Evolutionary conservation across 2,797 vertebrate genomes (phyloP), one percentile per base, ranked within the genome.

Genomic region (Spondyliosoma cantharus): DNA sequence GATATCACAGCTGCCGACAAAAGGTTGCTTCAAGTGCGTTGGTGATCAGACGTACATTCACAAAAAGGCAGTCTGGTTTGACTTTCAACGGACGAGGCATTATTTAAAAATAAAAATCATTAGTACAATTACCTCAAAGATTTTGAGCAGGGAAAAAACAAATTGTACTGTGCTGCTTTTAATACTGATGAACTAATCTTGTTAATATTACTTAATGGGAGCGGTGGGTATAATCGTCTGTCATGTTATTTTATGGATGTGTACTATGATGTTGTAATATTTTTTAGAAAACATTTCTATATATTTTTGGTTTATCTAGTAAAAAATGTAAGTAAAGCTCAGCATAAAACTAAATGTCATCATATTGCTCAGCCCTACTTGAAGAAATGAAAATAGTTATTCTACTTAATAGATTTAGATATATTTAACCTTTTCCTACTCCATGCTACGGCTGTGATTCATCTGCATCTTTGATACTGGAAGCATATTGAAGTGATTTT

Each of bases 1-100:
- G 68, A 76, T 59, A 84, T 67, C 43, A 79, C 49, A 87, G 61
- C 42, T 48, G 75, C 48, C 29, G 45, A 68, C 32, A 3, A 68
- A 78, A 49, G 67, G 81, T 50, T 72, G 71, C 71, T 83, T 80
- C 59, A 62, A 81, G 50, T 50, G 57, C 53, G 8, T 7, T 20
- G 29, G 75, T 76, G 69, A 86, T 78, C 64, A 46, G 50, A 5
- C 7, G 2, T 57, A 62, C 48, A 69, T 69, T 66, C 8, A 2
- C 20, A 76, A 74, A 80, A 16, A 65, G 59, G 46, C 56, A 43
- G 46, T 27, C 16, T 27, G 24, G 62, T 77, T 66, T 58, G 22
- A 83, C 59, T 73, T 81, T 81, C 58, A 81, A 50, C 42, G 7
- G 37, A 37, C 37, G 9, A 37, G 37, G 37, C 37, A 3, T 37